Percentiles rank a stretch among this genome's conserved stretches.
phyloP scores from a whole-genome alignment of 1,140 invertebrate genomes.

The Globodera ellingtonae region DNA sequence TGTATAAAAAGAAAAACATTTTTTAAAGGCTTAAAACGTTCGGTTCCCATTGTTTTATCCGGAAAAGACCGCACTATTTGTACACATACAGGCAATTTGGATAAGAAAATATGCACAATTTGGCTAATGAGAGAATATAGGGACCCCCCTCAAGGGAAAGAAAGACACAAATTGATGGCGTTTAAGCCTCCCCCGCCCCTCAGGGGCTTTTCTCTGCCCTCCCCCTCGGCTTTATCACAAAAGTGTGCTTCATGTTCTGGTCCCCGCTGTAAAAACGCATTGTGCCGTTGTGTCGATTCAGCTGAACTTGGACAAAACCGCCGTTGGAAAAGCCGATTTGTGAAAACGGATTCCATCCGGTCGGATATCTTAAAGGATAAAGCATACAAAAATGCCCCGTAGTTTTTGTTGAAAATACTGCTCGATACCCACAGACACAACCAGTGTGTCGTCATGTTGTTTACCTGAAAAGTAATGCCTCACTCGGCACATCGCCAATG shows the following conservation, averaged over 20 bases:
- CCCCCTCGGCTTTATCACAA: slow-evolving; percentile 39
- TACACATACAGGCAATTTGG: too few relatives aligned
- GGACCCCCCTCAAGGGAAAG: too few relatives aligned
- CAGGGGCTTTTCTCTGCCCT: not conserved
- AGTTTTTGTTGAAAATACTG: not conserved
- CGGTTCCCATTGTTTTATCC: too few relatives aligned
- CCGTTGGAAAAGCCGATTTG: slow-evolving; percentile 44
- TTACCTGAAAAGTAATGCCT: slow-evolving; percentile 43
- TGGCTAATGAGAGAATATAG: too few relatives aligned
- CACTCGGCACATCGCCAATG: slow-evolving; percentile 26
- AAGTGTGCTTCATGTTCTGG: slow-evolving; percentile 35
- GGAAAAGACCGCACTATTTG: too few relatives aligned
- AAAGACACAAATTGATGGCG: too few relatives aligned
- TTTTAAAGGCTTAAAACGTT: too few relatives aligned
- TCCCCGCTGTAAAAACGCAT: slow-evolving; percentile 40
- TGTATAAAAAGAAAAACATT: too few relatives aligned
- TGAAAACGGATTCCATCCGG: slow-evolving; percentile 41
- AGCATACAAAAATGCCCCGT: slow-evolving; percentile 18
- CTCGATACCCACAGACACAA: too few relatives aligned
- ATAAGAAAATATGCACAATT: too few relatives aligned
- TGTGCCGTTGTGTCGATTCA: slow-evolving; percentile 25
- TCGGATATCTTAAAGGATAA: slow-evolving; percentile 40
- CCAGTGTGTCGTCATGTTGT: not conserved
- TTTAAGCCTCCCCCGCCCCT: too few relatives aligned
- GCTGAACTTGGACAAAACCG: slow-evolving; percentile 41